Evolutionary conservation across 1,140 invertebrate genomes (phyloP), one percentile per base, ranked within the genome.

Genomic region (Drosophila sucinea): DNA sequence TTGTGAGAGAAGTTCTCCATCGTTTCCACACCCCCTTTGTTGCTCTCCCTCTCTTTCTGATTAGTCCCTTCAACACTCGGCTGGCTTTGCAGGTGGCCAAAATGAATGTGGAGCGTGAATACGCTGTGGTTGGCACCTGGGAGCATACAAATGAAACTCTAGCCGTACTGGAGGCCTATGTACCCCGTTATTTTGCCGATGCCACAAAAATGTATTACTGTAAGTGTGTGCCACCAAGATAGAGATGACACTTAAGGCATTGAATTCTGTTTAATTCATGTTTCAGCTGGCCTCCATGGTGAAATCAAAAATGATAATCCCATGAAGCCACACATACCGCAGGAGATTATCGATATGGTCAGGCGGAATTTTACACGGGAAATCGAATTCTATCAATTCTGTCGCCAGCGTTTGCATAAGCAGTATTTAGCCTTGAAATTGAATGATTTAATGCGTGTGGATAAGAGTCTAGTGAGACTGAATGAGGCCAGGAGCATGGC

Each of bases 351-450:
- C 87, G 94, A 97, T 11, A 95, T 97, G 30, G 96, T 98, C 1
- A 93, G 96, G 60, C 94, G 93, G 51, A 98, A 98, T 91, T 97
- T 98, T 87, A 97, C 97, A 0, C 93, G 96, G 40, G 97, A 98
- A 93, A 97, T 98, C 17, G 97, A 98, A 91, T 97, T 98, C 90
- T 98, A 98, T 92, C 95, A 98, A 87, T 98, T 98, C 91, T 97
- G 97, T 90, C 95, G 95, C 77, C 96, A 98, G 90, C 93, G 97
- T 77, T 93, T 98, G 7, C 95, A 98, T 78, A 94, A 95, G 89
- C 97, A 98, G 84, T 94, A 96, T 70, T 92, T 95, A 33, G 96
- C 96, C 65, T 4, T 91, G 0, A 91, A 90, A 51, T 60, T 91
- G 23, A 77, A 91, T 35, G 85, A 91, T 35, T 73, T 91, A 27